Evolutionary conservation across 2,113 vertebrate genomes (phyloP).

Genomic region (Numenius arquata): DNA sequence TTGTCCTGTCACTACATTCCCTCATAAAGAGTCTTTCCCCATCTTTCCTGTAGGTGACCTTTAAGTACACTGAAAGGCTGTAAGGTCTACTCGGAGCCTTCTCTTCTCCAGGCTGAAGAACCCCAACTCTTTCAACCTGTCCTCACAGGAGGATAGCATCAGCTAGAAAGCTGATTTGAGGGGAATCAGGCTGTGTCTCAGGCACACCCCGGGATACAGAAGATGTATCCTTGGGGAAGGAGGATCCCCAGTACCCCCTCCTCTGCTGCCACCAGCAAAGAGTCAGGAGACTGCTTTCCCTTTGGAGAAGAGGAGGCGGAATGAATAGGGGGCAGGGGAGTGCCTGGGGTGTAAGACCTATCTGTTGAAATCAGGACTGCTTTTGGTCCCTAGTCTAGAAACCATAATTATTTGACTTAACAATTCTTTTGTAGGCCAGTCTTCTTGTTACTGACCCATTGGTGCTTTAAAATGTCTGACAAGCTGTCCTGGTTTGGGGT

Average conservation of each 20-base stretch:
- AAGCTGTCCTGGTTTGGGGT: too few species aligned
- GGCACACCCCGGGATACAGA: not conserved
- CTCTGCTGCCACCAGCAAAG: not conserved
- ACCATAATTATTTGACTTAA: not conserved
- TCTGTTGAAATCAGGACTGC: not conserved
- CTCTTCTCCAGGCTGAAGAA: too few species aligned
- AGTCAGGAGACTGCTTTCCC: not conserved
- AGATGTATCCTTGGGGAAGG: too few species aligned
- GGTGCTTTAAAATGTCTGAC: not conserved
- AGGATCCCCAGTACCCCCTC: fast-evolving
- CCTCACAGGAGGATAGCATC: too few species aligned
- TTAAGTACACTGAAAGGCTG: too few species aligned
- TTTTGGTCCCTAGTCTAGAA: not conserved
- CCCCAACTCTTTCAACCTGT: too few species aligned
- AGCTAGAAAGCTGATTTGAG: not conserved
- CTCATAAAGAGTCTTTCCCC: too few species aligned
- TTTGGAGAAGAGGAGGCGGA: not conserved
- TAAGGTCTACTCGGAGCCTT: too few species aligned
- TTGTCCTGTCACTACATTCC: too few species aligned
- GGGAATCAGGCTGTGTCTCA: not conserved
- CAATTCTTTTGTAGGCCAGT: not conserved
- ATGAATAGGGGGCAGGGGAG: not conserved
- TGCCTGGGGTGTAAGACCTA: too few species aligned
- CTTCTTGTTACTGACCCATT: not conserved
- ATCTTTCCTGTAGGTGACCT: too few species aligned